Conservation (phyloP, 2,797 vertebrate species). For the Taenioides sp. region DNA sequence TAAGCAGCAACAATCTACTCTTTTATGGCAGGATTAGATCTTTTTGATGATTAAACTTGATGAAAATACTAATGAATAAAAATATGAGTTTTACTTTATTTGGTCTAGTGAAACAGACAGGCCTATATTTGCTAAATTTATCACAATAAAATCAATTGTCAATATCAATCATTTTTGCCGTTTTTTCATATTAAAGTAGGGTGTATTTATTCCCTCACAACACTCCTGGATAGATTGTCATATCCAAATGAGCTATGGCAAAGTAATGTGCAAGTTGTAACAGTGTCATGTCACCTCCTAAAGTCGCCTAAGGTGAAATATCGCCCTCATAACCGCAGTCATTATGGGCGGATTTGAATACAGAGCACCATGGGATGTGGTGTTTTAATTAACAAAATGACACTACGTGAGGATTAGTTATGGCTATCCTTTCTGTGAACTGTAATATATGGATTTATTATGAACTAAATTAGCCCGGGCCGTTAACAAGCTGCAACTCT, state of each 20-base stretch:
- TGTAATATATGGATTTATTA: constrained; percentile 18
- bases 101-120: neutral
- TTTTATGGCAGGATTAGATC: constrained; percentile 28
- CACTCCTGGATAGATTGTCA: constrained; percentile 2
- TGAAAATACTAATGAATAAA: neutral
- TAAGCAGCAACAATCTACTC: constrained; percentile 5
- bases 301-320: constrained; percentile 13
- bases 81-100: neutral
- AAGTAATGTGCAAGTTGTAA: constrained; percentile 12
- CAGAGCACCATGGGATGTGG: neutral
- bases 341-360: constrained; percentile 20
- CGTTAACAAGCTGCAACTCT: constrained; percentile 39
- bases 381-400: constrained; percentile 26
- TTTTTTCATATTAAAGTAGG: neutral
- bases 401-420: constrained; percentile 9
- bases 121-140: neutral
- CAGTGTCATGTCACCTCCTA: constrained; percentile 6
- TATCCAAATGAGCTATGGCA: neutral
- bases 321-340: constrained; percentile 1
- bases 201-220: neutral
- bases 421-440: constrained; percentile 7
- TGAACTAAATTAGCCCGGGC: constrained; percentile 34
- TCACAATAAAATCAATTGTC: neutral
- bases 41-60: neutral
- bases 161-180: neutral